Evolutionary conservation across 2,888 invertebrate genomes (phyloP).

Genomic region (Andrena trimmerana): DNA sequence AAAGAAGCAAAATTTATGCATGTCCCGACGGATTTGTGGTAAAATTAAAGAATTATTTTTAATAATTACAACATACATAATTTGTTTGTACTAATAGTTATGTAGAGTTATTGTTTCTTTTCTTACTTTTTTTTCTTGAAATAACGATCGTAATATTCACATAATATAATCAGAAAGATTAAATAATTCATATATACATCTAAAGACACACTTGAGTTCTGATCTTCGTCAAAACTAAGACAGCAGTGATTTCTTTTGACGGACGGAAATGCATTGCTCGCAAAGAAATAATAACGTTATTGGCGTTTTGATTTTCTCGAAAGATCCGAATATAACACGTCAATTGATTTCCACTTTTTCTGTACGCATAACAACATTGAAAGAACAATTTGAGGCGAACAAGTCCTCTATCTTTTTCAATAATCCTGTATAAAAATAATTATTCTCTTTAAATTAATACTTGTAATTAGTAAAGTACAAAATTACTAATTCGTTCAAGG

Average conservation of each 20-base stretch:
- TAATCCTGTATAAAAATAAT: constrained; percentile 35
- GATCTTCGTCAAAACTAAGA: constrained; percentile 28
- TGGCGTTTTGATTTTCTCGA: constrained; percentile 22
- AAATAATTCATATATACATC: constrained; percentile 27
- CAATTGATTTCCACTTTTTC: neutral
- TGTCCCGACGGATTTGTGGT: neutral
- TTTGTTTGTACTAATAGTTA: constrained; percentile 53
- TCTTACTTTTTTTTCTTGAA: neutral
- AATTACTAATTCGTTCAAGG: constrained; percentile 35
- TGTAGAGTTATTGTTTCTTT: constrained; percentile 17
- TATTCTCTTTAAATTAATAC: constrained; percentile 15
- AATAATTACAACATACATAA: constrained; percentile 31
- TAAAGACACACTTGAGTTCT: constrained; percentile 15
- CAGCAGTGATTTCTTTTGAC: constrained; percentile 22
- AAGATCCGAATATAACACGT: constrained; percentile 4
- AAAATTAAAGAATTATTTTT: constrained; percentile 7
- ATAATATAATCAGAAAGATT: constrained; percentile 16
- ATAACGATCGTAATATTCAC: constrained; percentile 9
- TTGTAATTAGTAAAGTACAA: constrained; percentile 2
- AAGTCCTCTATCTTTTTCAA: neutral
- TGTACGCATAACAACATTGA: constrained; percentile 12
- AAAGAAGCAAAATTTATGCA: constrained; percentile 46
- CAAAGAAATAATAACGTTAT: constrained; percentile 28
- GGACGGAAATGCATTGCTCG: constrained; percentile 51
- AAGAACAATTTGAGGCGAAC: neutral